phyloP scores from a whole-genome alignment of 2,113 vertebrate species.

The Lanius ludovicianus region DNA sequence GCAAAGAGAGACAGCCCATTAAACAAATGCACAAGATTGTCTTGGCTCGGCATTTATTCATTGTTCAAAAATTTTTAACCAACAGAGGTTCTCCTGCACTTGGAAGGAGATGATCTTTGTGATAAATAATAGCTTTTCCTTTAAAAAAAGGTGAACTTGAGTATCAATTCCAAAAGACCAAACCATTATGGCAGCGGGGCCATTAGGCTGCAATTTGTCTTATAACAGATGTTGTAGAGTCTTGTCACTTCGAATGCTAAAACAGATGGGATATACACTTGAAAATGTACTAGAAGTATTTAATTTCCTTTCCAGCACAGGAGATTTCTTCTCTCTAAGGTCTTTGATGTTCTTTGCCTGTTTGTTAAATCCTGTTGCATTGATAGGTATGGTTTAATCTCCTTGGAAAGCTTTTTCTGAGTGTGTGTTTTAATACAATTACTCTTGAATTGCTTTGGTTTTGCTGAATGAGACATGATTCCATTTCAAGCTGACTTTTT shows the following conservation, averaged over 20 bases:
- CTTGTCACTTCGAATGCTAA: constrained; percentile 54
- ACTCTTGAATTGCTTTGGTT: constrained; percentile 38
- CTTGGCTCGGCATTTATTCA: neutral
- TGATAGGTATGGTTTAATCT: constrained; percentile 15
- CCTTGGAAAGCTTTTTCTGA: constrained; percentile 22
- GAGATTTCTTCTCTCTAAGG: constrained; percentile 30
- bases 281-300: constrained; percentile 59
- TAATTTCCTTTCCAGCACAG: constrained; percentile 59
- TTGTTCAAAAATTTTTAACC: constrained; percentile 23
- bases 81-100: neutral
- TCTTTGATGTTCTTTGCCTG: constrained; percentile 31
- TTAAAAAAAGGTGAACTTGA: constrained; percentile 37
- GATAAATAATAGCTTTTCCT: constrained; percentile 50
- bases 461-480: constrained; percentile 12
- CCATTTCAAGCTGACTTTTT: constrained; percentile 12
- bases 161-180: constrained; percentile 48
- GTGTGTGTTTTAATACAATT: constrained; percentile 24
- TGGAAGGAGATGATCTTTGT: neutral
- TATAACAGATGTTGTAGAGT: constrained; percentile 55
- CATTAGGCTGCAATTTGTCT: constrained; percentile 66
- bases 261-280: constrained; percentile 59
- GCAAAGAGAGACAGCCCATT: neutral
- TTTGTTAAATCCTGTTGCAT: constrained; percentile 31
- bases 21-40: neutral
- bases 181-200: constrained; percentile 23